Evolutionary conservation across 2,113 vertebrate genomes (phyloP), one percentile per base, ranked within the genome.

Genomic region (Heterochromis multidens): DNA sequence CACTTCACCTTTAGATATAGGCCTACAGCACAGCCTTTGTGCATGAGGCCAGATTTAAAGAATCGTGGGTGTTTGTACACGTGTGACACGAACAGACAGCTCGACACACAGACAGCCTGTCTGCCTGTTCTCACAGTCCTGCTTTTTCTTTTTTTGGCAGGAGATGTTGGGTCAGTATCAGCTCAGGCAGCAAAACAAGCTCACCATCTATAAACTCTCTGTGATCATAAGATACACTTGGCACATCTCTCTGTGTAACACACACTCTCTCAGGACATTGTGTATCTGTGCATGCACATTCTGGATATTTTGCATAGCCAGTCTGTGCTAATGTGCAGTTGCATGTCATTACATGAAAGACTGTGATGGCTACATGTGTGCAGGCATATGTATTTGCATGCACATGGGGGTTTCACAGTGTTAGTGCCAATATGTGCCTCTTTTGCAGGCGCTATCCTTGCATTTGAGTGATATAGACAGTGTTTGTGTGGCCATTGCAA

Each of bases 181-280:
- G 91, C 84, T 81, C 89, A 86, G 78, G 80, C 85, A 85, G 62
- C 70, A 86, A 82, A 63, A 81, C 70, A 84, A 74, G 29, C 88
- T 87, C 87, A 29, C 78, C 29, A 76, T 89, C 85, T 91, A 93
- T 91, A 91, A 93, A 92, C 86, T 90, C 25, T 85, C 79, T 62
- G 70, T 87, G 82, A 92, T 92, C 86, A 91, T 82, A 81, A 91
- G 83, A 94, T 88, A 82, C 84, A 88, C 87, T 90, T 91, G 92
- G 88, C 87, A 83, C 56, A 74, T 31, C 33, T 62, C 62, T 76
- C 57, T 27, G 77, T 79, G 29, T 49, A 31, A 82, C 81, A 70
- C 59, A 84, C 40, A 67, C 77, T 82, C 77, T n/a, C 56, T 58
- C 80, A 65, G 79, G 77, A 89, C 85, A 84, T 81, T 87, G 85